Evolutionary conservation across 2,797 vertebrate genomes (phyloP), one percentile per base, ranked within the genome.

Genomic region (Miopithecus talapoin): DNA sequence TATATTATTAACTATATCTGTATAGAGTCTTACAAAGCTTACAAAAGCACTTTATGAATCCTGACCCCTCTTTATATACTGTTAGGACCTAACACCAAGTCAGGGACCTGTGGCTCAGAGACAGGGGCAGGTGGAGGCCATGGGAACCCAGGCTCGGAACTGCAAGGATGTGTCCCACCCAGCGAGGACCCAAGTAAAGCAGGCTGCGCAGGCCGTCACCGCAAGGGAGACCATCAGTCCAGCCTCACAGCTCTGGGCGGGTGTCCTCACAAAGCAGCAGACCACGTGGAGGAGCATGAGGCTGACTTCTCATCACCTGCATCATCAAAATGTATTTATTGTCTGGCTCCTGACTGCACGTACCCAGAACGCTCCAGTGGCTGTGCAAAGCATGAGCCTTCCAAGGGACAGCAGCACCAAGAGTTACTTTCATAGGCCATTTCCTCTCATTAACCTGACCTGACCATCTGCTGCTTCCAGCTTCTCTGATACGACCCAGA

Each of bases 231-330:
- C 5, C 0, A 1, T 85, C 41, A 24, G 5, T 48, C 46, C 30
- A 61, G 39, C 16, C 74, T 90, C 28, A 14, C 13, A 22, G 50
- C 43, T 41, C 26, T 6, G 0, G 2, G 39, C 2, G 22, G 19
- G 50, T 33, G 39, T 48, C 78, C 76, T 55, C 30, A 89, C 1
- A n/a, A 48, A 70, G 41, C 48, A 64, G 24, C 19, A 5, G 55
- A 24, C 7, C 8, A 8, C 4, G 10, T 5, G 24, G 61, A 43
- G 19, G 22, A 36, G n/a, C 33, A 39, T 0, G 0, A 30, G 30
- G 64, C n/a, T n/a, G 26, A 22, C 57, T 55, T 11, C 59, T 74
- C 33, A 14, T 13, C 9, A 39, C 75, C 12, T 33, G 50, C 7
- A 12, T 17, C 12, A 19, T 55, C 16, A 1, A 48, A 33, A 50